Percentiles rank a stretch among this genome's conserved stretches.
phyloP scores from a whole-genome alignment of 2,888 invertebrate species.

The Drosophila lutescens region DNA sequence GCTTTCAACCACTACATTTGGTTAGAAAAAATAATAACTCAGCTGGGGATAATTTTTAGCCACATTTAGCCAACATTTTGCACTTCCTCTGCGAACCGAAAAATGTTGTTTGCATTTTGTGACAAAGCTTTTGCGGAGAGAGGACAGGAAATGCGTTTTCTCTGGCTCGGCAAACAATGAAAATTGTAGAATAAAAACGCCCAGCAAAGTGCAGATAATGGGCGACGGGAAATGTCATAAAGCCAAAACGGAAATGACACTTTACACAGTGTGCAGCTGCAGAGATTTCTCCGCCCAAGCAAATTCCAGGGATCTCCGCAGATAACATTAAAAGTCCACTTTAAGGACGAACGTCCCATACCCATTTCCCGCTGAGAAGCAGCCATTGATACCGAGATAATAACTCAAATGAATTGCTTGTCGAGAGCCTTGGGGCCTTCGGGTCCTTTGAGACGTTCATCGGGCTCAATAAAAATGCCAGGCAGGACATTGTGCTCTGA shows the following conservation, averaged over 20 bases:
- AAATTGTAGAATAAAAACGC: slow-evolving; percentile 39
- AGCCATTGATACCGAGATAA: slow-evolving; percentile 61
- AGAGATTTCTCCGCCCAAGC: slow-evolving; percentile 25
- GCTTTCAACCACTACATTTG: not conserved
- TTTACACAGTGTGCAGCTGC: slow-evolving; percentile 11
- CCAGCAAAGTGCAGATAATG: slow-evolving; percentile 43
- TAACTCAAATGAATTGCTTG: slow-evolving; percentile 72
- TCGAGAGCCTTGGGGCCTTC: slow-evolving; percentile 14
- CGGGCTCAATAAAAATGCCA: slow-evolving; percentile 49
- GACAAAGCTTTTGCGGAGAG: slow-evolving; percentile 10
- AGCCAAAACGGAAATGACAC: slow-evolving; percentile 54
- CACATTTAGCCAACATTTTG: slow-evolving; percentile 15
- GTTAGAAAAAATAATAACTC: slow-evolving; percentile 1
- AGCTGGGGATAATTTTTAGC: not conserved
- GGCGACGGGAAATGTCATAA: slow-evolving; percentile 49
- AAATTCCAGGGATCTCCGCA: slow-evolving; percentile 12
- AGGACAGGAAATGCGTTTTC: slow-evolving; percentile 50
- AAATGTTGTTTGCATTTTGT: slow-evolving; percentile 13
- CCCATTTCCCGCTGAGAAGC: not conserved
- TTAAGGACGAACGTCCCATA: not conserved
- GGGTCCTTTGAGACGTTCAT: slow-evolving; percentile 21
- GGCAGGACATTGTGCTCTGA: slow-evolving; percentile 56
- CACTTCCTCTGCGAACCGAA: slow-evolving; percentile 1
- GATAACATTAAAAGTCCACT: slow-evolving; percentile 24
- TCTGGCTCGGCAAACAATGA: slow-evolving; percentile 30